Conservation (phyloP, 35 echinoderm and acorn worm species). For the Ophiothrix spiculata region DNA sequence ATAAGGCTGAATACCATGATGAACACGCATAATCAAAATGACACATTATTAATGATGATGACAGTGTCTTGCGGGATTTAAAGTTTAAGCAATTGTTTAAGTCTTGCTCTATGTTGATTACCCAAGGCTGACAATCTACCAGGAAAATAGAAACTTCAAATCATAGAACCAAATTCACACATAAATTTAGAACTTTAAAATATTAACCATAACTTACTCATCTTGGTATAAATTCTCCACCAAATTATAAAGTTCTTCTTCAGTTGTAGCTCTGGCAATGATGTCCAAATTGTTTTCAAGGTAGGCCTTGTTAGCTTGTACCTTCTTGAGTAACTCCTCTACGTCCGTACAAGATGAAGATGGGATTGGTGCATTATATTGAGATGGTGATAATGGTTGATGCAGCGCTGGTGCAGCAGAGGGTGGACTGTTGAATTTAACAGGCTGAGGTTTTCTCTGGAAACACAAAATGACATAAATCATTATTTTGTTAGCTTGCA, state of each 20-base stretch:
- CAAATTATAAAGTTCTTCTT: conserved; percentile 66
- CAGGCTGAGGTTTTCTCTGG: conserved; percentile 37
- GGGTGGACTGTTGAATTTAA: conserved; percentile 3
- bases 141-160: no score
- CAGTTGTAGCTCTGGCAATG: conserved; percentile 58
- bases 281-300: conserved; percentile 76
- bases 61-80: no score
- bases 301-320: conserved; percentile 53
- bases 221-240: conserved; percentile 61
- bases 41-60: no score
- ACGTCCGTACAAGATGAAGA: conserved; percentile 56
- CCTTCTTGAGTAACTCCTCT: conserved; percentile 63
- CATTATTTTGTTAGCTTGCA: no score
- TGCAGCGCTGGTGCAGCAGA: background rate
- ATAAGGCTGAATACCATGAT: no score
- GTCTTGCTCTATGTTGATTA: no score
- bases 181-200: no score
- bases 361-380: conserved; percentile 47
- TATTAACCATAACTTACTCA: conserved; percentile 63
- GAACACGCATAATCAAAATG: no score
- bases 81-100: no score
- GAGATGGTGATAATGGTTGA: conserved; percentile 46
- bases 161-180: no score
- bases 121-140: no score
- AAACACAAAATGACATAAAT: no score